phyloP scores from a whole-genome alignment of 2,888 invertebrate species.

The Dyspetes luteomarginatus region DNA sequence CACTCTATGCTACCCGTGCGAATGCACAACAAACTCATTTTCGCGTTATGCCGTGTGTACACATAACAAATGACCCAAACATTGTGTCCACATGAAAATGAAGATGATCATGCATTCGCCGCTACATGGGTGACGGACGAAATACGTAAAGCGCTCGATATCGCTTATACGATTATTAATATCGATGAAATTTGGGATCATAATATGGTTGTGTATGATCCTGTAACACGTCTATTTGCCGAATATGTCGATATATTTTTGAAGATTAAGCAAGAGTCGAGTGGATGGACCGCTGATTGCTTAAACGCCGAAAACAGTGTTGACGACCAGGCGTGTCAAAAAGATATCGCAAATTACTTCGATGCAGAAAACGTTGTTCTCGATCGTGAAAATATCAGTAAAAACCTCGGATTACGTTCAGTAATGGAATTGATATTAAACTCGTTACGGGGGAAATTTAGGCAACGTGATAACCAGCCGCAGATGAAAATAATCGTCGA shows the following conservation, averaged over 20 bases:
- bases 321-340: too few species aligned
- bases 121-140: constrained; percentile 80
- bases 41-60: constrained; percentile 76
- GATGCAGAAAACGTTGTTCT: constrained; percentile 66
- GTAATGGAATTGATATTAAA: constrained; percentile 72
- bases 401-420: constrained; percentile 69
- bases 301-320: constrained; percentile 22
- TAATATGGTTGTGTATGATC: constrained; percentile 64
- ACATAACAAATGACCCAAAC: constrained; percentile 68
- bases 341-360: constrained; percentile 47
- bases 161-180: constrained; percentile 74
- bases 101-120: constrained; percentile 64
- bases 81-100: constrained; percentile 73
- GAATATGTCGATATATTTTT: constrained; percentile 72
- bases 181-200: constrained; percentile 77
- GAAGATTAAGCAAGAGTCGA: constrained; percentile 70
- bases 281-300: constrained; percentile 67
- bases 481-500: constrained; percentile 24
- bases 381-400: constrained; percentile 63
- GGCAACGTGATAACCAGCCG: constrained; percentile 40
- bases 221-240: constrained; percentile 65
- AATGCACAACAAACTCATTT: constrained; percentile 68
- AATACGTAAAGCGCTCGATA: constrained; percentile 70
- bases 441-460: constrained; percentile 66
- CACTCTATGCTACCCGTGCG: constrained; percentile 75